These are phyloP conservation scores for Oasisia sp. DNA, from an alignment of 2,888 invertebrate species.

Conservation along the genomic window DNA sequence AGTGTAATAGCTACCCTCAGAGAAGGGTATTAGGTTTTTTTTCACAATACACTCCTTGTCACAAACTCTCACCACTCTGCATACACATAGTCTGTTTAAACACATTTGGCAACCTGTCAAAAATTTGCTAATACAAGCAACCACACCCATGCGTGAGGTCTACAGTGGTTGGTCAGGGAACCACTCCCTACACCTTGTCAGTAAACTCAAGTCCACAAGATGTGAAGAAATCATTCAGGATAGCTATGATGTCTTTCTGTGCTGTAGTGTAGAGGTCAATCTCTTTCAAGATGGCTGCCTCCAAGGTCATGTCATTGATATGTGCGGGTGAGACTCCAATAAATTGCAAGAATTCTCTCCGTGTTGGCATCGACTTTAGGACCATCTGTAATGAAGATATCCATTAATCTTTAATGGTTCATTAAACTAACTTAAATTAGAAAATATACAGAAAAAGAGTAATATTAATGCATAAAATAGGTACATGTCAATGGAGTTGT, in stretches of 20 bases:
- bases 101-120: neutral
- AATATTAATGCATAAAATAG: slow-evolving; percentile 11
- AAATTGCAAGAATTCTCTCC: slow-evolving; percentile 49
- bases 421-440: neutral
- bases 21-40: neutral
- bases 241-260: slow-evolving; percentile 25
- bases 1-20: neutral
- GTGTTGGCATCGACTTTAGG: slow-evolving; percentile 56
- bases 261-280: slow-evolving; percentile 35
- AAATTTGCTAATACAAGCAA: neutral
- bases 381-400: slow-evolving; percentile 50
- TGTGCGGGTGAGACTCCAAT: slow-evolving; percentile 38
- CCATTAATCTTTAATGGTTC: neutral
- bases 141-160: neutral
- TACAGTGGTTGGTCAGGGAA: neutral
- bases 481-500: neutral
- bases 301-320: slow-evolving; percentile 30
- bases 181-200: neutral
- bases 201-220: neutral
- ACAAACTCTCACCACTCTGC: neutral
- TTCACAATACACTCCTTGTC: neutral
- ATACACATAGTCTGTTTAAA: slow-evolving; percentile 1
- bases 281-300: slow-evolving; percentile 30
- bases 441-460: neutral
- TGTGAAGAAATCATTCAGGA: slow-evolving; percentile 30